Evolutionary conservation across 2,113 vertebrate species (phyloP).

Genomic region (Halcyon senegalensis): DNA sequence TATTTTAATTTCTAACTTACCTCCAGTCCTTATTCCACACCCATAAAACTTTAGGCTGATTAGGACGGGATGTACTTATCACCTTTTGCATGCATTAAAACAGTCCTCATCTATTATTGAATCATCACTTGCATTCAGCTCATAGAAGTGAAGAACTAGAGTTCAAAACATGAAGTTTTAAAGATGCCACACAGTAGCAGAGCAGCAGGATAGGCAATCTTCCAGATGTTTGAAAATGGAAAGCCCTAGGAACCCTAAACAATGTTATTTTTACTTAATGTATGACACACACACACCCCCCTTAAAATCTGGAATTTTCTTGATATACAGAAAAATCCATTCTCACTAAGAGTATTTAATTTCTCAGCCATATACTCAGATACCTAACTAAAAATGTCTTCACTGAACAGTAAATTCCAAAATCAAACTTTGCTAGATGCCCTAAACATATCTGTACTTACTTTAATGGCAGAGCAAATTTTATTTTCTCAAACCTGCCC

Average conservation of each 20-base stretch:
- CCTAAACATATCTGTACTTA: neutral
- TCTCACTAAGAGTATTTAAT: neutral
- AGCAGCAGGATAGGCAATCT: neutral
- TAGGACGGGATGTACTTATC: neutral
- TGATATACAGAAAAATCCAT: neutral
- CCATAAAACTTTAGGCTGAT: neutral
- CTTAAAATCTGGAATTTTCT: neutral
- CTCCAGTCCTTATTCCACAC: too few species aligned
- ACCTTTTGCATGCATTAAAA: neutral
- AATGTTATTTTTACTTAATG: neutral
- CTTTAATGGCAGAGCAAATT: neutral
- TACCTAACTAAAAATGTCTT: neutral
- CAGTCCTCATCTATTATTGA: neutral
- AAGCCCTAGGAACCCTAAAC: neutral
- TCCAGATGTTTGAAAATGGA: neutral
- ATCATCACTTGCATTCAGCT: neutral
- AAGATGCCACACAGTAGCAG: neutral
- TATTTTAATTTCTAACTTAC: too few species aligned
- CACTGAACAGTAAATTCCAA: neutral
- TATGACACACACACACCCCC: fast-evolving
- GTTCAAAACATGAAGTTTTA: neutral
- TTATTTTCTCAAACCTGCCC: neutral
- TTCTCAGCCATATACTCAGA: neutral
- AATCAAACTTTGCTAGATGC: neutral
- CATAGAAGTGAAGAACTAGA: neutral